Evolutionary conservation across 2,888 invertebrate species (phyloP), one percentile per base, ranked within the genome.

Genomic region (Tribolium freemani): DNA sequence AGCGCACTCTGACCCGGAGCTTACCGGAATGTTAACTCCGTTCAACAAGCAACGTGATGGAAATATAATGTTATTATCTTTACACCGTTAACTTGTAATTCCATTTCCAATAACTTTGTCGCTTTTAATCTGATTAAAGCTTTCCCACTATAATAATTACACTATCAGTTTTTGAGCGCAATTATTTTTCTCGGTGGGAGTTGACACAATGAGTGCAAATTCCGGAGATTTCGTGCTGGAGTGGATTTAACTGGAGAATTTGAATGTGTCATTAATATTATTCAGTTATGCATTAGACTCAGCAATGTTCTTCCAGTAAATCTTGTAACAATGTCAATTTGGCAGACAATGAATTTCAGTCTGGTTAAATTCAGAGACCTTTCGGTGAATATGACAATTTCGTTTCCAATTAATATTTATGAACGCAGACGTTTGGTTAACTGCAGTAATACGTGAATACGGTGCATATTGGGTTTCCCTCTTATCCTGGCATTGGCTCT

Each of bases 41-140:
- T 56, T 56, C 63, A 63, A 64, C 67, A 70, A 66, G 67, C 71
- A 73, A 76, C 76, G 76, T 76, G 76, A 76, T 75, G 74, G 76
- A 75, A 76, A 76, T 76, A 76, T 76, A 76, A 76, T 73, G 73
- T 70, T 72, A 76, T 76, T 75, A 76, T 76, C 75, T 69, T 73
- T 73, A 66, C 64, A 69, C 76, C 70, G 75, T 76, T 76, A 76
- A 76, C 75, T 73, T 75, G 73, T 76, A 75, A 76, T 75, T 76
- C 73, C 70, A 75, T 76, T 76, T 75, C 70, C 69, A 73, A 73
- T 73, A 73, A 73, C 73, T 73, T 73, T 64, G 69, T 73, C 72
- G 69, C 60, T 69, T 57, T 56, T 73, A 73, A 73, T 64, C 69
- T 46, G 50, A 73, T 73, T 69, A 73, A 54, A 63, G 50, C 56